phyloP scores from a whole-genome alignment of 2,113 vertebrate species.

The Gasterosteus aculeatus region DNA sequence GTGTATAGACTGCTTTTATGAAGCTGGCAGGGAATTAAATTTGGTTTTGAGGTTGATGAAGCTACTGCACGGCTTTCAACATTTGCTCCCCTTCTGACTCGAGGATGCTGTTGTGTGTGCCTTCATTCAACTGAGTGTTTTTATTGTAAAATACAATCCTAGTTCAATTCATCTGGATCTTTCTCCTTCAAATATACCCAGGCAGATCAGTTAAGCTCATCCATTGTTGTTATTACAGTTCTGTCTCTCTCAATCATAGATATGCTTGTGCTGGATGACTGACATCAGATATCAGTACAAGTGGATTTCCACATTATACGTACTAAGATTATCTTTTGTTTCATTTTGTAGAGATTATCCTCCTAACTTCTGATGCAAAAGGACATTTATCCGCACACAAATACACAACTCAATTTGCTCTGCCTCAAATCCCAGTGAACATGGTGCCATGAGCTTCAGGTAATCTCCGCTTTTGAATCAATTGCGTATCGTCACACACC shows the following conservation, averaged over 20 bases:
- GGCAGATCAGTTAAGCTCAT: not conserved
- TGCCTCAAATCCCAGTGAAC: not conserved
- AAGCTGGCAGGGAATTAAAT: conserved; percentile 31
- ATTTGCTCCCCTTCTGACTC: conserved; percentile 13
- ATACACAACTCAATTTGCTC: not conserved
- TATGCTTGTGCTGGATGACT: not conserved
- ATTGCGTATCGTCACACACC: conserved; percentile 4
- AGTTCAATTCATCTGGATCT: not conserved
- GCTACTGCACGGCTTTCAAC: conserved; percentile 1
- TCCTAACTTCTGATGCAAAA: not conserved
- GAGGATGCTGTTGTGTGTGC: not conserved
- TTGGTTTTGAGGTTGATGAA: conserved; percentile 32
- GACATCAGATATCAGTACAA: not conserved
- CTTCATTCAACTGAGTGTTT: conserved; percentile 15
- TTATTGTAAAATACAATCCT: conserved; percentile 5
- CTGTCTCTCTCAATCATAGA: not conserved
- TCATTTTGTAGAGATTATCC: conserved; percentile 20
- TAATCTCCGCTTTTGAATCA: conserved; percentile 21
- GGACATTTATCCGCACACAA: conserved; percentile 14
- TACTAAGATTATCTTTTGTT: conserved; percentile 27
- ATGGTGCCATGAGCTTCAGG: conserved; percentile 1
- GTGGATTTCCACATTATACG: not conserved
- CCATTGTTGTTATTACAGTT: not conserved
- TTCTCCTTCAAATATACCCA: not conserved
- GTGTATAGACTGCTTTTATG: conserved; percentile 29